Evolutionary conservation across 2,888 invertebrate species (phyloP).

Genomic region (Gibbula magus): DNA sequence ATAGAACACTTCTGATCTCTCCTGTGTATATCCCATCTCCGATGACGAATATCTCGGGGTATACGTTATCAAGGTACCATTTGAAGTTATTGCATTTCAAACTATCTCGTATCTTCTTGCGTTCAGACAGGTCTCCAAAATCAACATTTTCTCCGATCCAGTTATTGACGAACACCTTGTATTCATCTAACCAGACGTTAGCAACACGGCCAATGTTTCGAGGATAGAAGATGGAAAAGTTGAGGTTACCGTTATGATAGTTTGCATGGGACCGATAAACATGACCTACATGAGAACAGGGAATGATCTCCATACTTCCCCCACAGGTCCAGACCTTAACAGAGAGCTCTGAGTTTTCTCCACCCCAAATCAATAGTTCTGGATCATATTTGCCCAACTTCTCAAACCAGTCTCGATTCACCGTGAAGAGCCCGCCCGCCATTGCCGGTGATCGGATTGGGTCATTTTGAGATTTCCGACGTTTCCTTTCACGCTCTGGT

Average conservation of each 20-base stretch:
- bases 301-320: not conserved
- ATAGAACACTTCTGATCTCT: not conserved
- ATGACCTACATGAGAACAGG: not conserved
- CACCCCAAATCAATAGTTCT: not conserved
- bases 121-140: not conserved
- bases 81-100: not conserved
- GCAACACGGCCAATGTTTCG: not conserved
- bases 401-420: not conserved
- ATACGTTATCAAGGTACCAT: not conserved
- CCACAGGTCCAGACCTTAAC: not conserved
- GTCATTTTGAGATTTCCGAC: not conserved
- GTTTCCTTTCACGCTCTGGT: not conserved
- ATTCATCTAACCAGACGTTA: not conserved
- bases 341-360: not conserved
- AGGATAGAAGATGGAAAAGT: not conserved
- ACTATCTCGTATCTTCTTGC: not conserved
- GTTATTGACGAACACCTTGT: not conserved
- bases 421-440: not conserved
- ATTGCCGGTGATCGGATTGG: not conserved
- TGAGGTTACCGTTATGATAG: not conserved
- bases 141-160: not conserved
- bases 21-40: not conserved
- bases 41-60: not conserved
- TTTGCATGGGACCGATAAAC: not conserved
- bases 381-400: not conserved